phyloP scores from a whole-genome alignment of 1,140 invertebrate genomes.

The Drosophila punjabiensis region DNA sequence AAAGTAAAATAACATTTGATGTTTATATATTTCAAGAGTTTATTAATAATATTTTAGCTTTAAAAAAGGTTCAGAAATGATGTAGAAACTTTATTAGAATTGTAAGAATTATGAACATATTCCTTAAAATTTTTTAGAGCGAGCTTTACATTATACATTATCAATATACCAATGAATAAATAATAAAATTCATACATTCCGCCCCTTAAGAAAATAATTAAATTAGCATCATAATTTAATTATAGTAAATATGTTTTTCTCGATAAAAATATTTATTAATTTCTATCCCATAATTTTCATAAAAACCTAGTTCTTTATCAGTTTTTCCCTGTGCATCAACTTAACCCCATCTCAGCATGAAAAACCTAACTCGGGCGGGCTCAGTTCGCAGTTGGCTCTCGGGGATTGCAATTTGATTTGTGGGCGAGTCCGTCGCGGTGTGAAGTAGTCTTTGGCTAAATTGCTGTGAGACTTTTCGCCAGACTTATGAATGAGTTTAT shows the following conservation, averaged over 20 bases:
- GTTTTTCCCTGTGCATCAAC: conserved; percentile 20
- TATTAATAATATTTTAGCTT: no score
- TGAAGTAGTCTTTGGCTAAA: conserved; percentile 47
- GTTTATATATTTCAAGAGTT: no score
- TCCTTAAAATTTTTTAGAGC: no score
- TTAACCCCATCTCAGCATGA: conserved; percentile 23
- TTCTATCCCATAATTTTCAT: background rate
- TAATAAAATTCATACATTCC: background rate
- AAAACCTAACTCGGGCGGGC: conserved; percentile 17
- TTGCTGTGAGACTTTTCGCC: conserved; percentile 49
- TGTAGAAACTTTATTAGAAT: no score
- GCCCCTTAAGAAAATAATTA: no score
- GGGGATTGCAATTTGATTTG: conserved; percentile 55
- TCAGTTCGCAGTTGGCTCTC: conserved; percentile 23
- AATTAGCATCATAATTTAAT: background rate
- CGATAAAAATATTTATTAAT: background rate
- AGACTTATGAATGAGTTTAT: conserved; percentile 54
- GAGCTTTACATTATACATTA: background rate
- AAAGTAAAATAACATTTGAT: no score
- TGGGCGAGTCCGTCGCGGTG: conserved; percentile 44
- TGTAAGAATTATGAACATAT: background rate
- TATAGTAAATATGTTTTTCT: background rate
- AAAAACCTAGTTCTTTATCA: fast-evolving
- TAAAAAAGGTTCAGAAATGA: no score
- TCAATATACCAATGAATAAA: no score